A percentile compares a stretch with the other conserved stretches of the same genome.
Evolutionary conservation across 2,888 invertebrate genomes (phyloP).

Genomic region (Athetis lepigone): DNA sequence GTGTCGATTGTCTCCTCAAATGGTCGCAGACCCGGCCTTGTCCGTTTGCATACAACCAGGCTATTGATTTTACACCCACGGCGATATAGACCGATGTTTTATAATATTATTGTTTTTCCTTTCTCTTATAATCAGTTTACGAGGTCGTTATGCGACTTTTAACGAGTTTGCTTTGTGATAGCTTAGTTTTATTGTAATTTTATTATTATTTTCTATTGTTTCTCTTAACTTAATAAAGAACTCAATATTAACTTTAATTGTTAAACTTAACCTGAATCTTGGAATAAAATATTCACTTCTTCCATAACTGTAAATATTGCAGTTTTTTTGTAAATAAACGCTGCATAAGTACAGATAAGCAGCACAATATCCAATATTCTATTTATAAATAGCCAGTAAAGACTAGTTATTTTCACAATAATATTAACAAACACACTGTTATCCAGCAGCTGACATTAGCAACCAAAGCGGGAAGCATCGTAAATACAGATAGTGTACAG

Average conservation of each 20-base stretch:
- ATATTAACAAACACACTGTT: slow-evolving; percentile 14
- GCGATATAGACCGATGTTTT: slow-evolving; percentile 26
- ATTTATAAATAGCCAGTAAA: slow-evolving; percentile 7
- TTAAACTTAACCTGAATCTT: too few species aligned
- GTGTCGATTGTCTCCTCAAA: slow-evolving; percentile 55
- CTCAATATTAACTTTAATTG: too few species aligned
- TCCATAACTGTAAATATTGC: too few species aligned
- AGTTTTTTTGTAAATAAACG: too few species aligned
- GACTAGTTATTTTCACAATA: background rate
- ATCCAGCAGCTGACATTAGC: slow-evolving; percentile 31
- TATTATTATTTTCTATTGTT: background rate
- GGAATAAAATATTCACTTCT: too few species aligned
- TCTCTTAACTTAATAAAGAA: too few species aligned
- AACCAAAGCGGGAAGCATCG: slow-evolving; percentile 14
- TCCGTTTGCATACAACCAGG: slow-evolving; percentile 40
- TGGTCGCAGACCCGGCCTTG: slow-evolving; percentile 59
- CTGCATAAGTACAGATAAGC: background rate
- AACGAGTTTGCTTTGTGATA: slow-evolving; percentile 7
- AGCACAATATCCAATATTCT: slow-evolving; percentile 4
- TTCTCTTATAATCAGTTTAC: slow-evolving; percentile 43
- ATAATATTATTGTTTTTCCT: slow-evolving; percentile 40
- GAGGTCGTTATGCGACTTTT: slow-evolving; percentile 24
- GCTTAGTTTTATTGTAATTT: background rate
- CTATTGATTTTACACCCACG: slow-evolving; percentile 66
- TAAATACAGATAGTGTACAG: slow-evolving; percentile 31